Evolutionary conservation across 2,113 vertebrate genomes (phyloP), one percentile per base, ranked within the genome.

Genomic region (Mionectes macconnelli): DNA sequence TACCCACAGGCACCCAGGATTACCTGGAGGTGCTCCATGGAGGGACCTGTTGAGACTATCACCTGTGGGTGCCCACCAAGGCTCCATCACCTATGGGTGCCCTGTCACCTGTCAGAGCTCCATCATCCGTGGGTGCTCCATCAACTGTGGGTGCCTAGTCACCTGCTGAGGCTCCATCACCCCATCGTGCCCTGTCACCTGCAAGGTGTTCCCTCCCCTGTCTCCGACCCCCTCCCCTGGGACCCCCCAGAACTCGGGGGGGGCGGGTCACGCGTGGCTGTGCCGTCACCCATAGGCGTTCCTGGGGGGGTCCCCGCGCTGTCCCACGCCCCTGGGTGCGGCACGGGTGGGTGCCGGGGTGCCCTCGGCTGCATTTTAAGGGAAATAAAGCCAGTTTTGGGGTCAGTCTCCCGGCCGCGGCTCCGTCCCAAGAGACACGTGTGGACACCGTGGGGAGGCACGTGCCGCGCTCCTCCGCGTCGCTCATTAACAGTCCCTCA

Each of bases 111-210:
- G 7, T 16, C 5, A 60, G 19, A 5, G 40, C 9, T 8, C 35
- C 47, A 31, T 17, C 37, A 12, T n/a, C n/a, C 2, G 7, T 16
- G 7, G 77, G 24, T 9, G 39, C 9, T 7, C 35, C 47, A 31
- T 17, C 37, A 12, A 50, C 30, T 23, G 16, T 19, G 98, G 97
- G 37, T 98, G 93, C 24, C 20, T 99, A 28, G 95, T 97, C 70
- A 97, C 95, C n/a, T 18, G 16, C 18, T 17, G 42, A 18, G 15
- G 42, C 42, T 44, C 16, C 42, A 44, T 44, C 17, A 44, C 44
- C 44, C 98, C 98, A 49, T 94, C 94, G 33, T 15, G 40, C 49
- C 20, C 56, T 13, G 12, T n/a, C 56, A 23, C 21, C 33, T 23
- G 21, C 12, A 31, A 42, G 33, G 56, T 23, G 33, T 20, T 31